Evolutionary conservation across 2,888 invertebrate species (phyloP).

Genomic region (Sylvicola fuscatus): DNA sequence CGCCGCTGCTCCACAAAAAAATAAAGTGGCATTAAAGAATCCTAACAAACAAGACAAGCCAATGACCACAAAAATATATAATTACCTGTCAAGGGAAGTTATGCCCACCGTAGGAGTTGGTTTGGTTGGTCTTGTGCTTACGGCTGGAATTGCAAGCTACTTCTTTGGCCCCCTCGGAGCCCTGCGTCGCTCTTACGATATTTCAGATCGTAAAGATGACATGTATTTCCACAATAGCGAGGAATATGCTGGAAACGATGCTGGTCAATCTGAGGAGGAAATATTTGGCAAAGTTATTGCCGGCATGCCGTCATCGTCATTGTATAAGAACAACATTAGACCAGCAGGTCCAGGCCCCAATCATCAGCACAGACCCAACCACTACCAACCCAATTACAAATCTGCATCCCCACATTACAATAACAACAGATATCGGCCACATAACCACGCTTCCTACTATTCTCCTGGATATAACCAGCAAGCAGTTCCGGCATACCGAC

Average conservation of each 20-base stretch:
- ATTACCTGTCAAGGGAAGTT: slow-evolving; percentile 55
- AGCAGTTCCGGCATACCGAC: background rate
- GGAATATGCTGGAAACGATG: slow-evolving; percentile 40
- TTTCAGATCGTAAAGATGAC: slow-evolving; percentile 38
- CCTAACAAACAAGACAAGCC: slow-evolving; percentile 27
- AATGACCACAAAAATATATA: slow-evolving; percentile 52
- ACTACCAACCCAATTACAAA: background rate
- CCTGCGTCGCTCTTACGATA: slow-evolving; percentile 40
- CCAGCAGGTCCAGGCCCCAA: background rate
- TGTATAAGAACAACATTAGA: slow-evolving; percentile 17
- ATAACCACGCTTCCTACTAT: background rate
- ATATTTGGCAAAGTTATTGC: slow-evolving; percentile 54
- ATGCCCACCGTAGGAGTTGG: slow-evolving; percentile 67
- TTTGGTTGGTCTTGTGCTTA: slow-evolving; percentile 48
- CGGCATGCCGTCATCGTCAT: slow-evolving; percentile 36
- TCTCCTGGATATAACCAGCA: background rate
- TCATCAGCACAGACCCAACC: background rate
- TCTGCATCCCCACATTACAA: background rate
- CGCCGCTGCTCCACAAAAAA: slow-evolving; percentile 11
- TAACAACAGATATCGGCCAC: background rate
- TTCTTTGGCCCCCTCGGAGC: slow-evolving; percentile 50
- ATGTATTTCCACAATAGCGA: slow-evolving; percentile 45
- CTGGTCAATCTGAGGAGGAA: slow-evolving; percentile 56
- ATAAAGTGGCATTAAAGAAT: slow-evolving; percentile 4
- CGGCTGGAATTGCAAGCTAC: slow-evolving; percentile 55